phyloP scores from a whole-genome alignment of 2,113 vertebrate species.

The Microtus montanus region DNA sequence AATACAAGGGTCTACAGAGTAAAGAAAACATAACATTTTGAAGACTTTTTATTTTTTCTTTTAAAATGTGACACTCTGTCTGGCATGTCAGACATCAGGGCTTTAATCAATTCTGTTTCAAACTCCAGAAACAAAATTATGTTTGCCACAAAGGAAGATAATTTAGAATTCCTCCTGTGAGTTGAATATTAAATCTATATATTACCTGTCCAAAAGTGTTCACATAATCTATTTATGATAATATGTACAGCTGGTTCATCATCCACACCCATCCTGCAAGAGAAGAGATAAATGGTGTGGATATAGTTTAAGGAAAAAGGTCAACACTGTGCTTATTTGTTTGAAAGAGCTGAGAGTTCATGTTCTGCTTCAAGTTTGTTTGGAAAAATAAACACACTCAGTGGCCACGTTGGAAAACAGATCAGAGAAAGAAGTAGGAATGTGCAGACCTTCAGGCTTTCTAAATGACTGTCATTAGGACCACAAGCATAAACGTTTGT shows the following conservation, averaged over 20 bases:
- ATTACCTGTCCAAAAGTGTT: not conserved
- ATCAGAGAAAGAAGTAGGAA: not conserved
- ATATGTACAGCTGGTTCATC: not conserved
- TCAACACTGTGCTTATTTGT: not conserved
- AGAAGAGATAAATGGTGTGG: not conserved
- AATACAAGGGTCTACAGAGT: not conserved
- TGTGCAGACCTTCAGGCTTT: not conserved
- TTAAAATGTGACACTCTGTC: slow-evolving; percentile 30
- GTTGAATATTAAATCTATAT: not conserved
- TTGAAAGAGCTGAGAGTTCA: not conserved
- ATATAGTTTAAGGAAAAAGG: not conserved
- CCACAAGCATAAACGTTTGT: slow-evolving; percentile 12
- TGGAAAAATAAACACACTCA: slow-evolving; percentile 51
- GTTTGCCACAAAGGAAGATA: not conserved
- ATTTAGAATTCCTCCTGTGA: not conserved
- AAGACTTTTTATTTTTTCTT: slow-evolving; percentile 3
- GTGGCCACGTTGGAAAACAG: not conserved
- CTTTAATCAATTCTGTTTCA: not conserved
- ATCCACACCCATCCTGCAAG: not conserved
- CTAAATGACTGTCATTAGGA: slow-evolving; percentile 30
- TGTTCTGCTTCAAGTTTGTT: not conserved
- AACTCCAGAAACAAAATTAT: slow-evolving; percentile 18
- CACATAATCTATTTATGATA: not conserved
- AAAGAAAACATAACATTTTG: not conserved
- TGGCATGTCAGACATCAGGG: not conserved